Base-by-base conservation (phyloP, 2,888 invertebrate species). In the Pammene aurita region DNA sequence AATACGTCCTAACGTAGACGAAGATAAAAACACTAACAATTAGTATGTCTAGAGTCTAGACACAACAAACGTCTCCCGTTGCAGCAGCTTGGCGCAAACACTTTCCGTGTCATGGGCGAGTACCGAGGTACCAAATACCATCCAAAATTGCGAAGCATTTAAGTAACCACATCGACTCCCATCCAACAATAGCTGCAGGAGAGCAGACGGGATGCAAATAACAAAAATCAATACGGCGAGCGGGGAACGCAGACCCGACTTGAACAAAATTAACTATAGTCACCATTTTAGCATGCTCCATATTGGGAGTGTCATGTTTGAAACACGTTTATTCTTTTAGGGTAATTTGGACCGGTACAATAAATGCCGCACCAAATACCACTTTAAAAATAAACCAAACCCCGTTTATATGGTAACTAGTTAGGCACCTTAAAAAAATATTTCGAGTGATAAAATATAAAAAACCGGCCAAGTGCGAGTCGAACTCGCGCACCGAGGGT, bases 181-280 rank as follows among this genome's bases (percentile, higher is more conserved):
- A 78, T 82, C 83, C 81, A 86, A 91, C 88, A 91, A 91, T 90
- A 87, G 88, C 85, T 81, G 78, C 85, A 84, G 84, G 81, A 80
- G 83, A 83, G 85, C 89, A 90, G 90, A 89, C 90, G 84, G 84
- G 90, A 90, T 90, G 90, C 88, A 92, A 91, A 92, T 92, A 92
- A 90, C 90, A 87, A 90, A 91, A 92, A 92, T 92, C 92, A 87
- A 92, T 92, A 92, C 85, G 74, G 73, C 75, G 80, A 84, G 82
- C 84, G 84, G 79, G 80, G 84, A 84, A 84, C 84, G 84, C 83
- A 82, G 82, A 79, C 79, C 81, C 84, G 84, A 88, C 88, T 83
- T 87, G 86, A 84, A 86, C 87, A 81, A 88, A 89, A 89, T 88
- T 88, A 87, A 84, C 81, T 76, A 79, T 79, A 77, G 78, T 78